Percentiles rank a stretch among this genome's conserved stretches.
Evolutionary conservation across 1,140 invertebrate genomes (phyloP).

Genomic region (Ectropis grisescens): DNA sequence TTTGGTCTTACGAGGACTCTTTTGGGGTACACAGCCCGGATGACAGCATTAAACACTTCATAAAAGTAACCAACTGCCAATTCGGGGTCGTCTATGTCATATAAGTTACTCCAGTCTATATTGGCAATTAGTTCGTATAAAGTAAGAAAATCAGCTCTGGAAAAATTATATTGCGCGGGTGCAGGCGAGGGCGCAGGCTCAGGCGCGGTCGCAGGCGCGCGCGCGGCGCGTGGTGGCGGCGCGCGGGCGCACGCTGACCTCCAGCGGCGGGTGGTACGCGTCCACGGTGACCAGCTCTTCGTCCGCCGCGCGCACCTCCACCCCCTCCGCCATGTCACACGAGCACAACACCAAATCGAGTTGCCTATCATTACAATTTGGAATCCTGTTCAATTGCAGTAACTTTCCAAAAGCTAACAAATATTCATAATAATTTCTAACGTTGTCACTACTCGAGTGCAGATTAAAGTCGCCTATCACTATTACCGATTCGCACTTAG

Average conservation of each 20-base stretch:
- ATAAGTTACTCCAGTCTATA: not conserved
- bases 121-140: not conserved
- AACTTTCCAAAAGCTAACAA: slow-evolving; percentile 17
- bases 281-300: not conserved
- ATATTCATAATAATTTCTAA: slow-evolving; percentile 20
- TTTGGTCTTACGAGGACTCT: not conserved
- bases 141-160: not conserved
- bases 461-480: slow-evolving; percentile 22
- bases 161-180: not conserved
- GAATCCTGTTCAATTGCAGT: slow-evolving; percentile 15
- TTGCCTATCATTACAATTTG: slow-evolving; percentile 15
- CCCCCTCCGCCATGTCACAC: not conserved
- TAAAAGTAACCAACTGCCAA: not conserved
- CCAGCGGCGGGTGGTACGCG: not conserved
- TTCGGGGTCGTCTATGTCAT: not conserved
- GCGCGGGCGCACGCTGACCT: not conserved
- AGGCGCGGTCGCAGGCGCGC: not conserved
- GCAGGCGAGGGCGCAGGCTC: no score
- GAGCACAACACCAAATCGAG: slow-evolving; percentile 18
- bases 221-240: not conserved
- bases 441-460: slow-evolving; percentile 12
- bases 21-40: not conserved
- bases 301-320: not conserved
- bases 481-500: slow-evolving; percentile 9
- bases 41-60: not conserved